Conservation (phyloP, 1,140 invertebrate species). For the Phymorhynchus buccinoides region DNA sequence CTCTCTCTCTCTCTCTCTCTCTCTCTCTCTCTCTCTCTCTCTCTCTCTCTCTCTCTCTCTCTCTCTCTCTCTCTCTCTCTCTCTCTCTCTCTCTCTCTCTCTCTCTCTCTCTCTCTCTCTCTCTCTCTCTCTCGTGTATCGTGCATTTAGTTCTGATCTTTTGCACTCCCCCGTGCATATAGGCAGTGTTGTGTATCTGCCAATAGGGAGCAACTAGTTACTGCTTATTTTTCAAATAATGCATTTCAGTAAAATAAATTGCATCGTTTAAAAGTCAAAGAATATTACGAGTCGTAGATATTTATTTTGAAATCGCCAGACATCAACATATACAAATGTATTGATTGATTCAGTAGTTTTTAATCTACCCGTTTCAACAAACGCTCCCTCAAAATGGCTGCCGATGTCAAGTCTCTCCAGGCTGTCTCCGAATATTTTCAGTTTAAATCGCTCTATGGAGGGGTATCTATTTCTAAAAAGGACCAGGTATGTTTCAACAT, state of each 20-base stretch:
- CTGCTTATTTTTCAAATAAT: too few relatives aligned
- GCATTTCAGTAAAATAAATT: too few relatives aligned
- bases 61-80: background rate
- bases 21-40: background rate
- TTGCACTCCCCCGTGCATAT: too few relatives aligned
- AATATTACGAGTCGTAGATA: too few relatives aligned
- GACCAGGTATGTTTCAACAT: background rate
- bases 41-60: background rate
- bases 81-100: background rate
- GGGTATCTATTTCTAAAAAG: background rate
- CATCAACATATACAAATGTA: too few relatives aligned
- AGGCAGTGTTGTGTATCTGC: too few relatives aligned
- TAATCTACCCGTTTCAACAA: too few relatives aligned
- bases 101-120: background rate
- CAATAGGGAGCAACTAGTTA: too few relatives aligned
- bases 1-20: background rate
- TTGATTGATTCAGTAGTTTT: background rate
- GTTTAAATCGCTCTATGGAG: background rate
- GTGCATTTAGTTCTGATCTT: too few relatives aligned
- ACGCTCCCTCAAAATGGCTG: constrained; percentile 1
- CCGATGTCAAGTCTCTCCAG: background rate
- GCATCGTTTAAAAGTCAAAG: too few relatives aligned
- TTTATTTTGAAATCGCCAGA: too few relatives aligned
- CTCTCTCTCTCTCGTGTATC: background rate
- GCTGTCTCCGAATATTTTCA: background rate